Evolutionary conservation across 2,797 vertebrate genomes (phyloP).

Genomic region (Taeniopygia guttata): DNA sequence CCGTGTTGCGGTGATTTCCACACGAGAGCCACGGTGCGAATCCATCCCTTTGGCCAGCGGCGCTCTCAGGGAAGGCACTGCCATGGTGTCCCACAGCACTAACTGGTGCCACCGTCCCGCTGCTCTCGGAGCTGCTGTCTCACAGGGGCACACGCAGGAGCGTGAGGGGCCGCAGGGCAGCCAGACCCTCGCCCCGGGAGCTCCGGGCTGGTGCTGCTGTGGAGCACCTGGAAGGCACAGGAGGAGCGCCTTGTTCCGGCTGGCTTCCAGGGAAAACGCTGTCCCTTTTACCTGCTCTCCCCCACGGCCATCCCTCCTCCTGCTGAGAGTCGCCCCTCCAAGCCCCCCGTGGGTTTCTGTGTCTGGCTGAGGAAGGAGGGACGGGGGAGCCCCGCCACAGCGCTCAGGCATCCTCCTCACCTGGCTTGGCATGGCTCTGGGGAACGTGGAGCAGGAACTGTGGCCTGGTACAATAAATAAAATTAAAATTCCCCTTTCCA

Average conservation of each 20-base stretch:
- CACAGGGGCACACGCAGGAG: neutral
- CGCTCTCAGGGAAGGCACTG: neutral
- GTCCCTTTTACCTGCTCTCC: neutral
- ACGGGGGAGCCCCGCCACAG: accelerated
- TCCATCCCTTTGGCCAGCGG: neutral
- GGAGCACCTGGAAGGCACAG: neutral
- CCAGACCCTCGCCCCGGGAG: neutral
- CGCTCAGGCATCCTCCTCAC: accelerated
- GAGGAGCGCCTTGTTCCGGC: neutral
- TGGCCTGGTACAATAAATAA: accelerated
- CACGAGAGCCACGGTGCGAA: neutral
- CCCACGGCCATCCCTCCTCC: neutral
- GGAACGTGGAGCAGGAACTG: accelerated
- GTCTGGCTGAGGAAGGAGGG: accelerated
- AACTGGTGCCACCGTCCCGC: slow-evolving; percentile 13
- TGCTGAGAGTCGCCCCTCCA: accelerated
- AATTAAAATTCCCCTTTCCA: neutral
- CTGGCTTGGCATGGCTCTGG: neutral
- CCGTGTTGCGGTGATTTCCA: neutral
- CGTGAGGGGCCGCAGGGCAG: neutral
- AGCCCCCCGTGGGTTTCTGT: accelerated
- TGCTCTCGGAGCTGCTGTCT: neutral
- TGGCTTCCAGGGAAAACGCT: neutral
- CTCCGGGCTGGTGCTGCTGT: neutral
- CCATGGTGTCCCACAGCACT: neutral